Evolutionary conservation across 2,113 vertebrate species (phyloP).

Genomic region (Saimiri boliviensis): DNA sequence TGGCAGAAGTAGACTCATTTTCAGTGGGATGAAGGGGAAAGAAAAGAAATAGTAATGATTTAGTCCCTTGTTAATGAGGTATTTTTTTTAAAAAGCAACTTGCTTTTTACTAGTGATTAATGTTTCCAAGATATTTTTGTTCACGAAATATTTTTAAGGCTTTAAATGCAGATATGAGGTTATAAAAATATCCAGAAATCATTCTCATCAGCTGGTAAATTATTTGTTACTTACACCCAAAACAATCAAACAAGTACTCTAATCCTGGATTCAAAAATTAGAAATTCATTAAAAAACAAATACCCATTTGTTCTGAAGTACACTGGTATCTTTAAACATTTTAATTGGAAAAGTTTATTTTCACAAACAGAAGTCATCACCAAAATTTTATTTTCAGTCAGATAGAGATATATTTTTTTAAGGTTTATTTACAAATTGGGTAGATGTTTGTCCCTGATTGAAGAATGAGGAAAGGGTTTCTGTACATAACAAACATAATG

Average conservation of each 20-base stretch:
- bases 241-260: neutral
- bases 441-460: neutral
- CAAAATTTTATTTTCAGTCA: slow-evolving; percentile 4
- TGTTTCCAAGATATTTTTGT: neutral
- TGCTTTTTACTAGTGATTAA: slow-evolving; percentile 1
- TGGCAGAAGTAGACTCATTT: neutral
- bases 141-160: neutral
- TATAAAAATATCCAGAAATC: neutral
- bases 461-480: neutral
- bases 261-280: neutral
- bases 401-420: neutral
- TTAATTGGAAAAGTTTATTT: neutral
- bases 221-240: neutral
- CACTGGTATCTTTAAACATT: neutral
- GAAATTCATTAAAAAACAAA: neutral
- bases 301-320: neutral
- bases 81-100: neutral
- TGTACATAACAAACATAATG: neutral
- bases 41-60: neutral
- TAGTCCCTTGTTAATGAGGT: neutral
- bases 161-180: neutral
- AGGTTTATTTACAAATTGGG: neutral
- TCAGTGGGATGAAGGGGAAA: neutral
- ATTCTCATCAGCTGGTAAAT: neutral
- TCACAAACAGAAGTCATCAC: neutral